These are phyloP conservation scores for Diadema setosum DNA, from an alignment of 35 echinoderm and acorn worm species.

Conservation along the genomic window DNA sequence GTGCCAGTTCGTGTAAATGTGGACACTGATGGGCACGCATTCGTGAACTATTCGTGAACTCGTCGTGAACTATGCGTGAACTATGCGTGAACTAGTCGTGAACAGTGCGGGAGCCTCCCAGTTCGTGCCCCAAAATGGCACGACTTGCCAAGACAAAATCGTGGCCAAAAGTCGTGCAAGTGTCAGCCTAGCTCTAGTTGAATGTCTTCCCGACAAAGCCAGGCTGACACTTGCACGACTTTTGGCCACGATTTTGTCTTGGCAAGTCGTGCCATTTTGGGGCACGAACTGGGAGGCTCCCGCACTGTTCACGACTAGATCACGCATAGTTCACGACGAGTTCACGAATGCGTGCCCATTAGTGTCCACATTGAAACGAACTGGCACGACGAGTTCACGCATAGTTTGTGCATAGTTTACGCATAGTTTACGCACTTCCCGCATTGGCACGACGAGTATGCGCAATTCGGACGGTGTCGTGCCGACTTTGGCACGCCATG, in stretches of 20 bases:
- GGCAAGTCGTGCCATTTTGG: neutral
- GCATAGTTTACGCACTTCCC: no score
- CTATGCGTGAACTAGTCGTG: constrained; percentile 12
- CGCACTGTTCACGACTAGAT: constrained; percentile 21
- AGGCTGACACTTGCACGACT: neutral
- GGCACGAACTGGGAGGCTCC: constrained; percentile 51
- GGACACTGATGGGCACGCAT: constrained; percentile 37
- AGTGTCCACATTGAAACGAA: no score
- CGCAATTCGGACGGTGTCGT: no score
- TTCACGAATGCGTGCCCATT: no score
- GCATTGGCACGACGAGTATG: no score
- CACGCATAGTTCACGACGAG: constrained; percentile 19
- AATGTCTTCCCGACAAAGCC: no score
- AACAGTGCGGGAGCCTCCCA: constrained; percentile 52
- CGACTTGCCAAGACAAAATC: neutral
- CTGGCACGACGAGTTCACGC: no score
- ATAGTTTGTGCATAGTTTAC: no score
- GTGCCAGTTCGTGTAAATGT: constrained; percentile 37
- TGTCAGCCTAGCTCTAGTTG: no score
- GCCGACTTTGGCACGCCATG: no score
- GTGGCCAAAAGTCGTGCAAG: neutral
- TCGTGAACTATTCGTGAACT: constrained; percentile 26
- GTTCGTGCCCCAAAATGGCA: constrained; percentile 42
- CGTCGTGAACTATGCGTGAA: neutral
- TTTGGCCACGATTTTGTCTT: neutral